Evolutionary conservation across 2,113 vertebrate genomes (phyloP), one percentile per base, ranked within the genome.

Genomic region (Syngnathus scovelli): DNA sequence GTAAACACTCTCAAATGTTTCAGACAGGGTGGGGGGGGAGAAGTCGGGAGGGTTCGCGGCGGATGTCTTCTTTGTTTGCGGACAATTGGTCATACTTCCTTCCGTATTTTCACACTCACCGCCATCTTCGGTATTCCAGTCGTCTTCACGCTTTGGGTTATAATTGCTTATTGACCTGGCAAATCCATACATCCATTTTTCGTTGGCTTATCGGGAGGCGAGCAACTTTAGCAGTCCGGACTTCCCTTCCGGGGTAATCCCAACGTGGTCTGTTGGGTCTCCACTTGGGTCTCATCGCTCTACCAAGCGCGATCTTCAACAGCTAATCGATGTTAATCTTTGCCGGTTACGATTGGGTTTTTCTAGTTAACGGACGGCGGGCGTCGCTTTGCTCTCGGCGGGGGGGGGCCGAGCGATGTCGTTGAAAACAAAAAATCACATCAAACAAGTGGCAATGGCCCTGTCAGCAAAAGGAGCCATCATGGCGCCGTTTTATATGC

Each of bases 391-490:
- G 60, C 27, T 66, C 71, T 73, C 48, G 21, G 11, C 44, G 61
- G 64, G 51, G 58, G 73, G 52, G 0, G 11, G n/a, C 71, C 72
- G 27, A 33, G 72, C 38, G 72, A 85, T 83, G 87, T 75, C 79
- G 67, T 74, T 86, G 83, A 78, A 83, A 84, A 87, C 84, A 77
- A 80, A 33, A 87, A 83, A 87, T 78, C 79, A 75, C 68, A 71
- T 78, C 66, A 77, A 77, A 76, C 68, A 74, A 82, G 74, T 80
- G 70, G 66, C 81, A 68, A 72, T 70, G 75, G 81, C 79, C 71
- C 74, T 83, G 85, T 85, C 88, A 86, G 86, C 87, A 87, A 81
- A 83, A 77, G 65, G 44, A 67, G 69, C 74, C 76, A 78, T 83
- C 76, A 79, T 80, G 67, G 76, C 83, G 84, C 73, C 74, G 56